A percentile compares a stretch with the other conserved stretches of the same genome.
Evolutionary conservation across 2,888 invertebrate species (phyloP).

Genomic region (Pandemis heparana): DNA sequence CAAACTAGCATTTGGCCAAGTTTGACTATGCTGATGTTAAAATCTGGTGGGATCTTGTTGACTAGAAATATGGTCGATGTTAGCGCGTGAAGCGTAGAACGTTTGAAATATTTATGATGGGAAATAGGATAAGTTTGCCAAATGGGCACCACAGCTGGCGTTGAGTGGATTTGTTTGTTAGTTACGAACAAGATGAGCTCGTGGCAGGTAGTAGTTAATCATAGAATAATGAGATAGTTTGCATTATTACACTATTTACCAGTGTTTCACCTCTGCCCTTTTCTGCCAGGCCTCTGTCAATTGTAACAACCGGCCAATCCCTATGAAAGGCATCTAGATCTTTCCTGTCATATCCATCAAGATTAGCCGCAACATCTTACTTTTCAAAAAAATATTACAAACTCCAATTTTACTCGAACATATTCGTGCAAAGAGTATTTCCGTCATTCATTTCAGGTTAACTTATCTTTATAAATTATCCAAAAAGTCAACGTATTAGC

Average conservation of each 20-base stretch:
- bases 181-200: not conserved
- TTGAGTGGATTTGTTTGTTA: conserved; percentile 19
- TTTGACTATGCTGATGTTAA: conserved; percentile 43
- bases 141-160: conserved; percentile 51
- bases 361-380: too few species aligned
- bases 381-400: too few species aligned
- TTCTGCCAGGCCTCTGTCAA: not conserved
- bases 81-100: conserved; percentile 42
- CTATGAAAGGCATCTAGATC: too few species aligned
- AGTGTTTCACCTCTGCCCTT: not conserved
- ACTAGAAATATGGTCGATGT: conserved; percentile 50
- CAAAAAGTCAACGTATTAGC: too few species aligned
- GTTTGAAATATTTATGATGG: conserved; percentile 47
- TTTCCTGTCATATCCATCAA: too few species aligned
- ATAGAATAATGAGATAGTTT: not conserved
- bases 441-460: too few species aligned
- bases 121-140: conserved; percentile 53
- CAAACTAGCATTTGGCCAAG: conserved; percentile 47
- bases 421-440: too few species aligned
- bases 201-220: not conserved
- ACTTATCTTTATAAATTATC: too few species aligned
- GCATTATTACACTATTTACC: not conserved
- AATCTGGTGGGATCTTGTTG: conserved; percentile 45
- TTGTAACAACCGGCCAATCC: too few species aligned
- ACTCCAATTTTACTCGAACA: too few species aligned